A percentile compares a stretch with the other conserved stretches of the same genome.
Evolutionary conservation across 2,797 vertebrate genomes (phyloP).

Genomic region (Artibeus jamaicensis): DNA sequence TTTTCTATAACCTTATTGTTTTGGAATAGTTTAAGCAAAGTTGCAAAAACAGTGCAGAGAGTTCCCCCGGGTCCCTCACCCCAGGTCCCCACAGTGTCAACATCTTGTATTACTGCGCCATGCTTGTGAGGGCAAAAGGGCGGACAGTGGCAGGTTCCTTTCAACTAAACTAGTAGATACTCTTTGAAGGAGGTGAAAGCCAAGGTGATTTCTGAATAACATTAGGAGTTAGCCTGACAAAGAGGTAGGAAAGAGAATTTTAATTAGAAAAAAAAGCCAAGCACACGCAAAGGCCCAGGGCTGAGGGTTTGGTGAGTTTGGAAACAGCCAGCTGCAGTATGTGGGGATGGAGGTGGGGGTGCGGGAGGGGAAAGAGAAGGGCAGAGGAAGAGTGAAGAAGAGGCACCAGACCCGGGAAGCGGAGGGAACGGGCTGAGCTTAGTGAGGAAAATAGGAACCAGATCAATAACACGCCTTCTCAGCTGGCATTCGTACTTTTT

Average conservation of each 20-base stretch:
- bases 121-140: not conserved
- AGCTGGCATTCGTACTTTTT: not conserved
- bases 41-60: not conserved
- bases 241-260: not conserved
- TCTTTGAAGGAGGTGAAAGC: not conserved
- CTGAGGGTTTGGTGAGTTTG: not conserved
- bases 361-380: not conserved
- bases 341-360: too few relatives aligned
- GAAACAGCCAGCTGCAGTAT: not conserved
- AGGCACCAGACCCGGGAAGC: not conserved
- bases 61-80: not conserved
- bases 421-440: not conserved
- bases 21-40: not conserved
- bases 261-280: constrained; percentile 7
- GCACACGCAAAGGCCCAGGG: not conserved
- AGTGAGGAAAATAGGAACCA: not conserved
- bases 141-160: not conserved
- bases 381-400: not conserved
- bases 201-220: not conserved
- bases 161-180: not conserved
- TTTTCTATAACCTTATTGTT: not conserved
- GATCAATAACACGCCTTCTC: not conserved
- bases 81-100: not conserved
- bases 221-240: not conserved
- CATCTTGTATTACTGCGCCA: not conserved